Evolutionary conservation across 2,797 vertebrate species (phyloP), one percentile per base, ranked within the genome.

Genomic region (Catostomus latipinnis): DNA sequence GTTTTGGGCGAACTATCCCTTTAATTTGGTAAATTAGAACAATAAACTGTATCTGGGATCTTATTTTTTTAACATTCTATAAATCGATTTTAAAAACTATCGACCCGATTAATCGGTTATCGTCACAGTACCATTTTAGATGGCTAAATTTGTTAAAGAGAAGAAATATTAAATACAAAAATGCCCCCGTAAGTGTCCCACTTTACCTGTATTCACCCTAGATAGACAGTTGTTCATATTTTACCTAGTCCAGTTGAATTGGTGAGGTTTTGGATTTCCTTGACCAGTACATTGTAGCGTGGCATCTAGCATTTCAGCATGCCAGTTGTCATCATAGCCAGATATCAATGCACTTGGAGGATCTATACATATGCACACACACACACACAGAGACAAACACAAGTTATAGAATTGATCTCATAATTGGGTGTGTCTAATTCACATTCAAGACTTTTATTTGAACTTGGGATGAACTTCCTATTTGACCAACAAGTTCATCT

Each of bases 231-330:
- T 34, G 34, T n/a, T 69, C 18, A n/a, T 74, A 11, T 18, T 86
- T 85, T 93, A 98, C 97, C 96, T 94, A 45, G 87, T 92, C 97
- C 97, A 98, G 84, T 92, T 96, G 90, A 94, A 95, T 0, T 70
- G 89, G 5, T 96, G 92, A 0, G 94, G 94, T 86, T 92, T 90
- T 0, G 97, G 97, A 87, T 97, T 96, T 80, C 97, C 97, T 63
- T 92, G 92, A 1, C 92, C 94, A 52, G 90, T 78, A 71, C 97
- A 98, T 34, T 88, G 94, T 68, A 98, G 92, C 4, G 79, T 82
- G 0, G 93, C 94, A 0, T 91, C 94, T 88, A 95, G 92, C 89
- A 87, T 82, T 12, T 94, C 96, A 22, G 87, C 88, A 0, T 86
- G 88, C 97, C 96, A 97, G 74, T 92, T 83, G 0, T 81, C 83